These are phyloP conservation scores for Smithornis capensis DNA, from an alignment of 2,113 vertebrate genomes.

Conservation along the genomic window DNA sequence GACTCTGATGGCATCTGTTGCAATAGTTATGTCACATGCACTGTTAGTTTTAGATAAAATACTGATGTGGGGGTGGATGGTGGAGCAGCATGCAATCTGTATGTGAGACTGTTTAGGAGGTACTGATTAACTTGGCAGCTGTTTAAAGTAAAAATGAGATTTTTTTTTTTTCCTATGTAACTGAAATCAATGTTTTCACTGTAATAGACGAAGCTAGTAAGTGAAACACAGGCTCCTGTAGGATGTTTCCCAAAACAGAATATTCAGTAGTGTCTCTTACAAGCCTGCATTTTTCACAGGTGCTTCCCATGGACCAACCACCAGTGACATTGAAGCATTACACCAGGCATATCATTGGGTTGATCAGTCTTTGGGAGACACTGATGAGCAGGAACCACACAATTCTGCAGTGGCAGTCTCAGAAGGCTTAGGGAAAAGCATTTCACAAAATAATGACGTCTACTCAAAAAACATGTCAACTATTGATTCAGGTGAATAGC, in stretches of 20 bases:
- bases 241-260: background rate
- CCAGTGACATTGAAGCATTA: constrained; percentile 84
- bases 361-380: constrained; percentile 72
- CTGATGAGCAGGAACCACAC: constrained; percentile 52
- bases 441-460: constrained; percentile 47
- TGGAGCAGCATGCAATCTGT: background rate
- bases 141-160: background rate
- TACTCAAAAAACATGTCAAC: constrained; percentile 63
- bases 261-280: background rate
- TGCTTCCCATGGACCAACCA: constrained; percentile 74
- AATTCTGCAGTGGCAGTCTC: background rate
- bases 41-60: background rate
- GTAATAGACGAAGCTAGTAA: background rate
- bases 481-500: constrained; percentile 74
- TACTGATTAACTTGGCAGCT: background rate
- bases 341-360: constrained; percentile 84
- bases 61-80: background rate
- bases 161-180: background rate
- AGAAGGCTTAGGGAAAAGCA: constrained; percentile 3
- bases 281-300: constrained; percentile 36
- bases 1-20: background rate
- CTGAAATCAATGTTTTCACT: background rate
- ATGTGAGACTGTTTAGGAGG: background rate
- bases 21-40: background rate
- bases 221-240: background rate